These are phyloP conservation scores for Empidonax alnorum DNA, from an alignment of 2,113 vertebrate genomes.

Conservation along the genomic window DNA sequence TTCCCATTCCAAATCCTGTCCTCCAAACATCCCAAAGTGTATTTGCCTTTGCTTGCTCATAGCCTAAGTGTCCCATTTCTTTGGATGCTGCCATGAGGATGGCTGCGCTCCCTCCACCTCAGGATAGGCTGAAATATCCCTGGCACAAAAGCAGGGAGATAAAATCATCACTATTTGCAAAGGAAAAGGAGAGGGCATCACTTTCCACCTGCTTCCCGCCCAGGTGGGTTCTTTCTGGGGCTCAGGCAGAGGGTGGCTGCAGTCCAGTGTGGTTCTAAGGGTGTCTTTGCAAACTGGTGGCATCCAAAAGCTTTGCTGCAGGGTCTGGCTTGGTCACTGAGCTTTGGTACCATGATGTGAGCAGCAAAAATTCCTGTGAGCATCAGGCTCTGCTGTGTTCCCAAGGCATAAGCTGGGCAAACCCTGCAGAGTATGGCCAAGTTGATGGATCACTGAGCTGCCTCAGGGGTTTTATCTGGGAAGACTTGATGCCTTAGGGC, in stretches of 20 bases:
- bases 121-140: background rate
- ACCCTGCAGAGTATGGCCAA: background rate
- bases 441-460: accelerated
- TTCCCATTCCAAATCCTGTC: background rate
- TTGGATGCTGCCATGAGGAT: background rate
- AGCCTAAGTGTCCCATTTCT: background rate
- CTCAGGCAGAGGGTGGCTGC: accelerated
- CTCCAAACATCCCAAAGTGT: background rate
- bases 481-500: background rate
- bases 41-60: background rate
- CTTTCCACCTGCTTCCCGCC: background rate
- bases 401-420: accelerated
- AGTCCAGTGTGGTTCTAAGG: background rate
- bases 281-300: background rate
- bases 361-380: background rate
- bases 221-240: background rate
- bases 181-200: accelerated
- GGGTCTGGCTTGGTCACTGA: accelerated
- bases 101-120: background rate
- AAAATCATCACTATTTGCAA: background rate
- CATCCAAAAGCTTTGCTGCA: accelerated
- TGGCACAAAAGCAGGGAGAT: background rate
- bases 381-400: background rate
- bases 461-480: background rate
- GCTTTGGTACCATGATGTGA: accelerated